A percentile compares a stretch with the other conserved stretches of the same genome.
Conservation (phyloP, 2,888 invertebrate genomes). For the Andrena minutula region DNA sequence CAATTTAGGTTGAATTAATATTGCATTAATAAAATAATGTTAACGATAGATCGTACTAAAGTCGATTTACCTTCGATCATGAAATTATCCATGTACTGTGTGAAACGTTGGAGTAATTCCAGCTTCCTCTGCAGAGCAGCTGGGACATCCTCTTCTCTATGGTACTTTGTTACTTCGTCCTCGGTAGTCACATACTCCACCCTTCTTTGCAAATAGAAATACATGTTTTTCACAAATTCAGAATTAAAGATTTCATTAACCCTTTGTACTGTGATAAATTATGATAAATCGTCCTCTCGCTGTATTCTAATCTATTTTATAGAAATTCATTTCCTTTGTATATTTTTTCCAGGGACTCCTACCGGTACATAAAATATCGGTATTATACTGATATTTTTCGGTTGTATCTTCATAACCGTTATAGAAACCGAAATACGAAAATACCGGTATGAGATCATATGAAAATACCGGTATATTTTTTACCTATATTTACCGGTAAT, state of each 20-base stretch:
- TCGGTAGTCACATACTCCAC: slow-evolving; percentile 82
- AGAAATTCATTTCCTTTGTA: too few relatives aligned
- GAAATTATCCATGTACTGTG: slow-evolving; percentile 89
- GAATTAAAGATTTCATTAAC: slow-evolving; percentile 7
- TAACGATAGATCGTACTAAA: not conserved
- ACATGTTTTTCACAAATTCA: slow-evolving; percentile 2
- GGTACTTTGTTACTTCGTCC: slow-evolving; percentile 80
- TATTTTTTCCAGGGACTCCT: too few relatives aligned
- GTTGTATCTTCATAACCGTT: too few relatives aligned
- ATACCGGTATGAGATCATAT: too few relatives aligned
- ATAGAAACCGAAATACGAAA: too few relatives aligned
- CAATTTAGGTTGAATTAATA: not conserved
- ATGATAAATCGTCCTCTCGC: too few relatives aligned
- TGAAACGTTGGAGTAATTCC: slow-evolving; percentile 88
- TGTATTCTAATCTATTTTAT: too few relatives aligned
- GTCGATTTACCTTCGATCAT: slow-evolving; percentile 82
- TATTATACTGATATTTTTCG: too few relatives aligned
- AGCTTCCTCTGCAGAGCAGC: slow-evolving; percentile 87
- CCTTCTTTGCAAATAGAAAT: slow-evolving; percentile 70
- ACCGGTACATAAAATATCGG: too few relatives aligned
- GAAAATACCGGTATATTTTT: too few relatives aligned
- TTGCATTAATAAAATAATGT: not conserved
- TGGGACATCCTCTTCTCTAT: slow-evolving; percentile 85
- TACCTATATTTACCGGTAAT: too few relatives aligned
- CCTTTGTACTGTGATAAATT: not conserved